Evolutionary conservation across 2,113 vertebrate genomes (phyloP).

Genomic region (Fulmarus glacialis): DNA sequence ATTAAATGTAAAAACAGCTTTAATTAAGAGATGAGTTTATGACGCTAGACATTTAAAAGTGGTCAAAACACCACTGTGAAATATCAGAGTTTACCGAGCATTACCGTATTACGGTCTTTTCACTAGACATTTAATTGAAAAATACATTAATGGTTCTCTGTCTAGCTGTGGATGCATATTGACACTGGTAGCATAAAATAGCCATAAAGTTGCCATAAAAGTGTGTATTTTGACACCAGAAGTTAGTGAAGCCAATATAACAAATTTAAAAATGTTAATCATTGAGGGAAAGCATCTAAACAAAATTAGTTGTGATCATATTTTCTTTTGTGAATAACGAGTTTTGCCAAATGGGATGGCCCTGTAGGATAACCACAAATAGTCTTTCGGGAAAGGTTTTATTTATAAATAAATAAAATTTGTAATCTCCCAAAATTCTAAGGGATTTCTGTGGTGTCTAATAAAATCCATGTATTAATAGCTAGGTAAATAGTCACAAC

Average conservation of each 20-base stretch:
- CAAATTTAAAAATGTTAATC: background rate
- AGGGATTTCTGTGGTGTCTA: background rate
- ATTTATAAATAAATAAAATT: background rate
- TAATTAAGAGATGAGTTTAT: background rate
- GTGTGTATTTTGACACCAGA: background rate
- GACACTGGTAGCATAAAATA: background rate
- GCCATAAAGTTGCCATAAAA: background rate
- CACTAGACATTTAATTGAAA: background rate
- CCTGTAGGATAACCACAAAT: background rate
- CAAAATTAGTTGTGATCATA: background rate
- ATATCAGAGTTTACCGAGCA: background rate
- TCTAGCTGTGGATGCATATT: background rate
- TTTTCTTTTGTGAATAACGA: background rate
- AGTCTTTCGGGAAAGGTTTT: background rate
- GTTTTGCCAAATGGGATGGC: background rate
- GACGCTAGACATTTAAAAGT: background rate
- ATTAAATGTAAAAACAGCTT: background rate
- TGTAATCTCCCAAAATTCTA: background rate
- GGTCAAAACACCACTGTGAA: background rate
- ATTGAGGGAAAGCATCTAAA: background rate
- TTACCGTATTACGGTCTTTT: background rate
- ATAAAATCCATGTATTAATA: slow-evolving; percentile 9
- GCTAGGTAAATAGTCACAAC: slow-evolving; percentile 4
- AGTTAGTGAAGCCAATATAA: background rate
- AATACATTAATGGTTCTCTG: background rate